phyloP scores from a whole-genome alignment of 2,797 vertebrate genomes.

The Brotula barbata region DNA sequence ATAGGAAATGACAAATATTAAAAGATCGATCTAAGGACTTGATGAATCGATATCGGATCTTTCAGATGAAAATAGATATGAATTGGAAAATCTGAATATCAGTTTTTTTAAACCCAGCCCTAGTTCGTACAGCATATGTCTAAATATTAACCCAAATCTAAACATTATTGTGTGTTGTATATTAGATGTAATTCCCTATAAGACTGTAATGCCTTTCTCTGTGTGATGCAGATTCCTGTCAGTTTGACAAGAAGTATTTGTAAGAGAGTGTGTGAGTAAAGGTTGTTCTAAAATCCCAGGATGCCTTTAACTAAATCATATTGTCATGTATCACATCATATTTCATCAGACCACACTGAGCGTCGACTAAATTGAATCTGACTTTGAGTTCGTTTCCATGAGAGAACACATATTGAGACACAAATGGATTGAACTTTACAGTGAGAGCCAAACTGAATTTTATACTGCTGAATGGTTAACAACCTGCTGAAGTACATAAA shows the following conservation, averaged over 20 bases:
- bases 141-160: too few relatives aligned
- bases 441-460: conserved; percentile 7
- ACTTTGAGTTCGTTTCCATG: conserved; percentile 31
- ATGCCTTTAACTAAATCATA: conserved; percentile 41
- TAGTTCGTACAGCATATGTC: too few relatives aligned
- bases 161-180: too few relatives aligned
- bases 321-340: conserved; percentile 42
- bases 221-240: conserved; percentile 10
- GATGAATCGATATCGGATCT: too few relatives aligned
- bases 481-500: conserved; percentile 8
- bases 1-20: too few relatives aligned
- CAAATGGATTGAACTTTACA: conserved; percentile 35
- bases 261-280: conserved; percentile 14
- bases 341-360: conserved; percentile 44
- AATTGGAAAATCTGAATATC: too few relatives aligned
- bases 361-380: conserved; percentile 33
- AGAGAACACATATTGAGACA: conserved; percentile 25
- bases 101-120: too few relatives aligned
- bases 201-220: background rate
- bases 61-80: too few relatives aligned
- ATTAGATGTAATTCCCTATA: too few relatives aligned
- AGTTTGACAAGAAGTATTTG: conserved; percentile 23
- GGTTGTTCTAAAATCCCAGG: background rate
- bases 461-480: conserved; percentile 4
- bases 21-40: too few relatives aligned